Base-by-base conservation (phyloP, 1,140 invertebrate genomes). In the Aphelinus atriplicis region DNA sequence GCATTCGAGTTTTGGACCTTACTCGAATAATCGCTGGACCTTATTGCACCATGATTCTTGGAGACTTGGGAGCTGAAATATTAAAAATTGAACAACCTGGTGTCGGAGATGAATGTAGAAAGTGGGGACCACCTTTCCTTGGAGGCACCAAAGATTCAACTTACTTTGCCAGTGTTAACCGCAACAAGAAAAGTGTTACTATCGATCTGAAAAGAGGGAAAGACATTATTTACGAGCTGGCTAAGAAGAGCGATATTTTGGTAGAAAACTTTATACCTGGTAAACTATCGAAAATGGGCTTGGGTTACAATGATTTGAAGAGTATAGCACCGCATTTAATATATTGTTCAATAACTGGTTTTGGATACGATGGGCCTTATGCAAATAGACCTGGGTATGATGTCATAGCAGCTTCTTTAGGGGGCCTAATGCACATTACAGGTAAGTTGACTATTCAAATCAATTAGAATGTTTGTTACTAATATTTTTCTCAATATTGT, bases 191-290 rank as follows among this genome's bases (percentile, higher is more conserved):
- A 84, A 98, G 97, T 84, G 88, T 98, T 62, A 96, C 94, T 79
- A 88, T 99, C 58, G 92, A 99, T 86, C 85, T 99, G 1, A 96
- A 96, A 82, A 88, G 89, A 83, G 97, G 97, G 1, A 89, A 88
- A 80, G 84, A 93, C 57, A 88, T 98, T 46, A 87, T 98, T 9
- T 89, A 92, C 78, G 90, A 96, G 61, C 85, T 97, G 57, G 93
- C 92, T 7, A 87, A 87, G 65, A 91, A 93, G 77, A 93, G 93
- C 85, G 97, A 99, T 89, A 92, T 99, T 45, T 82, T 99, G 1
- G 90, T 99, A 7, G 97, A 99, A 85, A 99, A 99, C 88, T 99
- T 94, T 88, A 88, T 99, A 1, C 97, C 97, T 10, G 97, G 96
- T 1, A 96, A 96, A 81, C 84, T 99, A 75, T 90, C 92, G 46